A percentile compares a stretch with the other conserved stretches of the same genome.
These are phyloP conservation scores for Cremastinae sp. DNA, from an alignment of 2,888 invertebrate genomes.

Conservation along the genomic window DNA sequence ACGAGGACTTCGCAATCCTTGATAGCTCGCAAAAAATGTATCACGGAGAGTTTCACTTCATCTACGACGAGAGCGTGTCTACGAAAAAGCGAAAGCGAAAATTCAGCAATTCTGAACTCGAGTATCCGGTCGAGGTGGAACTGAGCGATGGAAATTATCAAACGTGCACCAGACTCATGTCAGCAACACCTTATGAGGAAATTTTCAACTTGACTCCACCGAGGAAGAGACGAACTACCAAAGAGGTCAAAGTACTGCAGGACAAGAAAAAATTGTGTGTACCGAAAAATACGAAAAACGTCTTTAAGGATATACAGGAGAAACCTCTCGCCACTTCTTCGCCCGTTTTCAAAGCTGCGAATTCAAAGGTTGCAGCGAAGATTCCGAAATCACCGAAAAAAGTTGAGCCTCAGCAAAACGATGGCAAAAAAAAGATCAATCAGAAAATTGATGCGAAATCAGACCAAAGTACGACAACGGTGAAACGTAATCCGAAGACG, in stretches of 20 bases:
- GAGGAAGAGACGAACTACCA: slow-evolving; percentile 62
- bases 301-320: slow-evolving; percentile 46
- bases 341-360: slow-evolving; percentile 62
- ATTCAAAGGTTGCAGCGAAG: slow-evolving; percentile 54
- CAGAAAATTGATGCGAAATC: background rate
- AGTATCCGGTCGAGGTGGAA: slow-evolving; percentile 65
- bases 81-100: slow-evolving; percentile 70
- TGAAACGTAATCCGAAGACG: slow-evolving; percentile 60
- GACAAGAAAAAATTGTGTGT: slow-evolving; percentile 57
- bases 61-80: slow-evolving; percentile 70
- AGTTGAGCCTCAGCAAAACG: slow-evolving; percentile 25
- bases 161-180: slow-evolving; percentile 64
- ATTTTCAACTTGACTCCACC: slow-evolving; percentile 70
- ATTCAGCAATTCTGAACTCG: slow-evolving; percentile 69
- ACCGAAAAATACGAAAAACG: slow-evolving; percentile 18
- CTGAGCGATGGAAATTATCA: slow-evolving; percentile 63
- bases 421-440: slow-evolving; percentile 25
- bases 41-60: slow-evolving; percentile 66
- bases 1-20: slow-evolving; percentile 26
- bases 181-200: slow-evolving; percentile 70
- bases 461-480: slow-evolving; percentile 54
- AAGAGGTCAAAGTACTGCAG: slow-evolving; percentile 22
- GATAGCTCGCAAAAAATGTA: slow-evolving; percentile 35
- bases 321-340: slow-evolving; percentile 74
- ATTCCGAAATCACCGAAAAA: slow-evolving; percentile 43